Base-by-base conservation (phyloP, 2,113 vertebrate species). In the Brienomyrus brachyistius region DNA sequence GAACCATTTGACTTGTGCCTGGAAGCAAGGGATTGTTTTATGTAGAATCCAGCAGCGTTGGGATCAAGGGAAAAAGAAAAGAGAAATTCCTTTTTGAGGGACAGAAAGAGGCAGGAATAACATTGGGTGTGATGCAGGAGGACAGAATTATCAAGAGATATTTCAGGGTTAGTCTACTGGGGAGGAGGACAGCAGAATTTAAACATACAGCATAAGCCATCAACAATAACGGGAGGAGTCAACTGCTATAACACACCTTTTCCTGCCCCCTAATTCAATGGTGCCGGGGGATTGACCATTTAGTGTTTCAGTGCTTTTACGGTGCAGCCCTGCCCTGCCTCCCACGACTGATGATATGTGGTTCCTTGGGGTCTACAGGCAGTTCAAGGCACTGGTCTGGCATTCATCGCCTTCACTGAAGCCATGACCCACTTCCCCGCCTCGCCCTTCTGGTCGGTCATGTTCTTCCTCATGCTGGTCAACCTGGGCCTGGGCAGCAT, bases 401-500 rank as follows among this genome's bases (percentile, higher is more conserved):
- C 98, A 90, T 99, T 99, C 92, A 99, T 99, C 82, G 98, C 98
- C 92, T 99, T 99, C 93, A 99, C 98, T 0, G 98, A 99, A 95
- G 98, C 98, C 4, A 99, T 99, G 98, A 99, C 98, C 1, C 98
- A 98, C 92, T 99, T 99, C 91, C 98, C 98, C 2, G 98, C 97
- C 9, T 97, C 98, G 23, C 98, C 98, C 1, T 99, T 99, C 96
- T 99, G 98, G 98, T 99, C 98, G 2, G 98, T 99, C 90, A 98
- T 99, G 97, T 99, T 99, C 94, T 99, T 99, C 93, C 97, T 99
- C 90, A 99, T 99, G 98, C 91, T 99, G 92, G 94, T 99, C 21
- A 99, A 99, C 93, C 91, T 99, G 54, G 98, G 98, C 19, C 97
- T 99, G 47, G 98, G 98, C 91, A 99, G 98, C 94, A 99, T 99